Conservation (phyloP, 2,888 invertebrate genomes). For the Lacanobia oleracea region DNA sequence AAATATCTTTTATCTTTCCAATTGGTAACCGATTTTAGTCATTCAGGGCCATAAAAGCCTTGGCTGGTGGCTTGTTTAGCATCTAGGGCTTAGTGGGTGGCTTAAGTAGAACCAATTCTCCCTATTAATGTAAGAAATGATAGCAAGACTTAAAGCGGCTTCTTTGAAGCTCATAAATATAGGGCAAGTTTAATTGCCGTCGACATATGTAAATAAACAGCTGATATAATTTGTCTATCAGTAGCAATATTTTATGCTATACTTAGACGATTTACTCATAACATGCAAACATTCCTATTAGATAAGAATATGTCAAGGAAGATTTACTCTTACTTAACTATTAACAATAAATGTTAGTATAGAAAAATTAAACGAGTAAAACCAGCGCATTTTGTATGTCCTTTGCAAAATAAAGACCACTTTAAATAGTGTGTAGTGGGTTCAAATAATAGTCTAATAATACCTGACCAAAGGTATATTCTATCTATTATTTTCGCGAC, state of each 20-base stretch:
- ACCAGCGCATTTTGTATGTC: slow-evolving; percentile 6
- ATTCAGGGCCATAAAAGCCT: too few relatives aligned
- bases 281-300: slow-evolving; percentile 36
- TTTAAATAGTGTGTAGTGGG: slow-evolving; percentile 27
- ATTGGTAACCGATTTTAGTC: too few relatives aligned
- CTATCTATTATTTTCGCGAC: slow-evolving; percentile 54
- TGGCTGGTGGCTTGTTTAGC: too few relatives aligned
- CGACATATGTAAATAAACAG: slow-evolving; percentile 26
- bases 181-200: neutral
- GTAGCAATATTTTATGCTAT: slow-evolving; percentile 16
- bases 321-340: slow-evolving; percentile 22
- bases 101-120: neutral
- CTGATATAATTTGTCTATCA: slow-evolving; percentile 29
- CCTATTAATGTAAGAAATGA: neutral
- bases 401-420: slow-evolving; percentile 38
- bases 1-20: too few relatives aligned
- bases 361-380: slow-evolving; percentile 11
- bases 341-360: slow-evolving; percentile 6
- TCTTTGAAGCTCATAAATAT: neutral
- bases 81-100: too few relatives aligned
- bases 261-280: slow-evolving; percentile 17
- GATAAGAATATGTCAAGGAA: slow-evolving; percentile 32
- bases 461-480: neutral
- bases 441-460: slow-evolving; percentile 67
- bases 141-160: neutral